These are phyloP conservation scores for Papilio polyxenes DNA, from an alignment of 1,140 invertebrate species.

Conservation along the genomic window DNA sequence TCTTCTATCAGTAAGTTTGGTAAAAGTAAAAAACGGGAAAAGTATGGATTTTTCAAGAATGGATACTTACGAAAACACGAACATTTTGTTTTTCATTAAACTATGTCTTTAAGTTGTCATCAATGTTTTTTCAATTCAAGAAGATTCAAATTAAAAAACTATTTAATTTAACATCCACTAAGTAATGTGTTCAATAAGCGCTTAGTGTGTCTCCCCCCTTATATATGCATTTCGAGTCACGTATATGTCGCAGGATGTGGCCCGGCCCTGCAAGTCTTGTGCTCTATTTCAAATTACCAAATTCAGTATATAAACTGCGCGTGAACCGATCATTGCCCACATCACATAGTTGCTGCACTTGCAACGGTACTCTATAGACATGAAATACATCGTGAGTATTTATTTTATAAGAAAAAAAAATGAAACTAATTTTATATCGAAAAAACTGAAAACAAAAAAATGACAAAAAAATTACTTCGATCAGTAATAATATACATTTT, in stretches of 20 bases:
- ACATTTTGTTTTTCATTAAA: no score
- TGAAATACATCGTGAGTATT: slow-evolving; percentile 65
- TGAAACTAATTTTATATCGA: slow-evolving; percentile 4
- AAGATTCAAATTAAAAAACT: neutral
- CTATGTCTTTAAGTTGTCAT: no score
- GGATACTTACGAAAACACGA: no score
- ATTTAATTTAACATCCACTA: neutral
- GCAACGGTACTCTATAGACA: slow-evolving; percentile 50
- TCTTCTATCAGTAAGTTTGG: no score
- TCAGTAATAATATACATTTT: neutral
- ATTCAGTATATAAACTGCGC: slow-evolving; percentile 60
- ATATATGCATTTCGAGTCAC: slow-evolving; percentile 31
- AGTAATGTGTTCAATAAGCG: neutral
- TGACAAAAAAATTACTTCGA: neutral
- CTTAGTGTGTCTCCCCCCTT: slow-evolving; percentile 39
- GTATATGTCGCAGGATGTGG: slow-evolving; percentile 46
- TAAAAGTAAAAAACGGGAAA: no score
- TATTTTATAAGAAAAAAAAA: neutral
- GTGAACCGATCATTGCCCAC: slow-evolving; percentile 47
- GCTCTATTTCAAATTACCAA: slow-evolving; percentile 47
- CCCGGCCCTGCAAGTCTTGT: slow-evolving; percentile 39
- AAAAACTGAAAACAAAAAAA: neutral
- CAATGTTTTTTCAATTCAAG: no score
- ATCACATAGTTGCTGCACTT: slow-evolving; percentile 53
- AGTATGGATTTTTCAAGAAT: no score